Conservation (phyloP, 2,113 vertebrate species). For the Bubalus kerabau region DNA sequence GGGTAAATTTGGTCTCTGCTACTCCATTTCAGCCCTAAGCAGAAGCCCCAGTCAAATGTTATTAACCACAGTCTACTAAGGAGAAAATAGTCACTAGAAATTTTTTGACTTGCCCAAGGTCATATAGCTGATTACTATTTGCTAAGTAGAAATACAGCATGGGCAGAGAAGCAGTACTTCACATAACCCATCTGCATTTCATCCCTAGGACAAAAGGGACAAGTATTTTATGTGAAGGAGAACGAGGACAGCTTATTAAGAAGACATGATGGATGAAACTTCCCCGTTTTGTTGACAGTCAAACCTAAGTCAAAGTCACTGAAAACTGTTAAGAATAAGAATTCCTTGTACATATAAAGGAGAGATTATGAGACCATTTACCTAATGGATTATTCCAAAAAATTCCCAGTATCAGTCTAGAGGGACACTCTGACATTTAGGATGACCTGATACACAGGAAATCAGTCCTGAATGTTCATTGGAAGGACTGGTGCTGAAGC, state of each 20-base stretch:
- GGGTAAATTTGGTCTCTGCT: neutral
- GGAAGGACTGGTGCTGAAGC: neutral
- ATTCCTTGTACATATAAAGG: neutral
- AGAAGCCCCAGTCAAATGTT: neutral
- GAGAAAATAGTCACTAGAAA: neutral
- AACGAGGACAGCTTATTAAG: neutral
- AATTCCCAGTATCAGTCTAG: neutral
- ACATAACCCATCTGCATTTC: neutral
- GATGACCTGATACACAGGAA: neutral
- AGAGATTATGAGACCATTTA: neutral
- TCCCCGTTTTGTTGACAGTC: neutral
- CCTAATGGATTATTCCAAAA: neutral
- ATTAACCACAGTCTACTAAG: neutral
- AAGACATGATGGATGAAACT: neutral
- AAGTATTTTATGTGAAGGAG: neutral
- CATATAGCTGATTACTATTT: neutral
- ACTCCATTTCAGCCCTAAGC: neutral
- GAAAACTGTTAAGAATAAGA: neutral
- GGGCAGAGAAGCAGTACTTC: rapidly evolving
- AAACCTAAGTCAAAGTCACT: neutral
- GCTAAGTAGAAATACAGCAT: neutral
- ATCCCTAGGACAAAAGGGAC: neutral
- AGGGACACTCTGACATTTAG: neutral
- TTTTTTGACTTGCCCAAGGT: neutral
- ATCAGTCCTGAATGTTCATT: neutral